These are phyloP conservation scores for Reticulitermes lucifugus DNA, from an alignment of 2,888 invertebrate genomes.

Conservation along the genomic window DNA sequence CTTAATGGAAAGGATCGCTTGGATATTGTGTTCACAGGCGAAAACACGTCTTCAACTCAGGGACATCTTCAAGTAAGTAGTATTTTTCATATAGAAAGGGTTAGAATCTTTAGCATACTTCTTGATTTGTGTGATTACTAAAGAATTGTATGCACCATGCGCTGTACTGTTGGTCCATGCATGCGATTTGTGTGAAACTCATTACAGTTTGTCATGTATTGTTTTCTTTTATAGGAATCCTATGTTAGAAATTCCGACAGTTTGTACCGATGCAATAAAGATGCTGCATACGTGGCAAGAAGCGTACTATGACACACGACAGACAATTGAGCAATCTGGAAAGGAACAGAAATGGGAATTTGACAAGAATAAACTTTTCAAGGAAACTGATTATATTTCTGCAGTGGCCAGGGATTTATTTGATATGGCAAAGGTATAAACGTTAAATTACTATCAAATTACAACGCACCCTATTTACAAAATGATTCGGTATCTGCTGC, in stretches of 20 bases:
- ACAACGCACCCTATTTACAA: no score
- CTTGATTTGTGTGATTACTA: no score
- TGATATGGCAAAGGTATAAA: conserved; percentile 77
- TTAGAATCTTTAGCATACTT: no score
- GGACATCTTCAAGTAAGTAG: conserved; percentile 71
- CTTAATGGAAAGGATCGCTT: conserved; percentile 84
- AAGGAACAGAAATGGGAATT: conserved; percentile 94
- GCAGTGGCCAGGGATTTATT: conserved; percentile 82
- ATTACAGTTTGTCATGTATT: no score
- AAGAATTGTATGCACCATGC: no score
- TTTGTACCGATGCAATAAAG: conserved; percentile 67
- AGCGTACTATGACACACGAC: conserved; percentile 80
- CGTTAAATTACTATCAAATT: no score
- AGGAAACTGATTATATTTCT: conserved; percentile 86
- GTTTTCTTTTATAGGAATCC: conserved; percentile 62
- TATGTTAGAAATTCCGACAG: conserved; percentile 60
- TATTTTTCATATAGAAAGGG: no score
- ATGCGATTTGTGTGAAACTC: no score
- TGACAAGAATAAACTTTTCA: conserved; percentile 83
- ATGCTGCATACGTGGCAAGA: conserved; percentile 82
- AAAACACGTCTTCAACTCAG: conserved; percentile 77
- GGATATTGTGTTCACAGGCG: conserved; percentile 83
- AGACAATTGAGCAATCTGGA: conserved; percentile 87
- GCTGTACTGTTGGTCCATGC: no score
- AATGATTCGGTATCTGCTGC: no score